Evolutionary conservation across 2,888 invertebrate species (phyloP).

Genomic region (Catotricha subobsoleta): DNA sequence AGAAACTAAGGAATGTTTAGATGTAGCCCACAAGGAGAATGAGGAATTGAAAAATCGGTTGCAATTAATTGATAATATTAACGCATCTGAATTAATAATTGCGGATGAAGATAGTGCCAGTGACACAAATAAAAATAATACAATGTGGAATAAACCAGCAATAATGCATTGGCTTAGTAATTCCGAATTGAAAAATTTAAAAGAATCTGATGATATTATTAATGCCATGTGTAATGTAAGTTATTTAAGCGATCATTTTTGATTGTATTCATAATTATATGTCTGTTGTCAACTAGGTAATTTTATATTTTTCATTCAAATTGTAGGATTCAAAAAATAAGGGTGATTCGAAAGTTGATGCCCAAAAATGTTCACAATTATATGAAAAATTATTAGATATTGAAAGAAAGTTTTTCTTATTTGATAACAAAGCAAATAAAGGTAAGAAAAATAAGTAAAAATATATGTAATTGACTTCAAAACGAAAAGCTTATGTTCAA

Average conservation of each 20-base stretch:
- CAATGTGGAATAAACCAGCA: conserved; percentile 6
- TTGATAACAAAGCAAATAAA: conserved; percentile 6
- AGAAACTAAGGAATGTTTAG: neutral
- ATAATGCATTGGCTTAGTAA: conserved; percentile 21
- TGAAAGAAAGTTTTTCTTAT: conserved; percentile 7
- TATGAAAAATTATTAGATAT: conserved; percentile 9
- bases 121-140: neutral
- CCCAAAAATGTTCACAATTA: neutral
- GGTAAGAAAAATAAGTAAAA: too few species aligned
- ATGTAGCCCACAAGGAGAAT: neutral
- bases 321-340: conserved; percentile 1
- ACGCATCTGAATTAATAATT: neutral
- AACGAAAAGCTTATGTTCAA: neutral
- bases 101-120: neutral
- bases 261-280: too few species aligned
- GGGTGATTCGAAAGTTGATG: neutral
- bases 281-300: too few species aligned
- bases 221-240: conserved; percentile 23
- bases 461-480: neutral
- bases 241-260: neutral
- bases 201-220: conserved; percentile 23
- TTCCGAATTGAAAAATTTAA: conserved; percentile 25
- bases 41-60: neutral
- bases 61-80: conserved; percentile 1
- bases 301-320: neutral